Evolutionary conservation across 1,140 invertebrate species (phyloP).

Genomic region (Saccostrea glomerata): DNA sequence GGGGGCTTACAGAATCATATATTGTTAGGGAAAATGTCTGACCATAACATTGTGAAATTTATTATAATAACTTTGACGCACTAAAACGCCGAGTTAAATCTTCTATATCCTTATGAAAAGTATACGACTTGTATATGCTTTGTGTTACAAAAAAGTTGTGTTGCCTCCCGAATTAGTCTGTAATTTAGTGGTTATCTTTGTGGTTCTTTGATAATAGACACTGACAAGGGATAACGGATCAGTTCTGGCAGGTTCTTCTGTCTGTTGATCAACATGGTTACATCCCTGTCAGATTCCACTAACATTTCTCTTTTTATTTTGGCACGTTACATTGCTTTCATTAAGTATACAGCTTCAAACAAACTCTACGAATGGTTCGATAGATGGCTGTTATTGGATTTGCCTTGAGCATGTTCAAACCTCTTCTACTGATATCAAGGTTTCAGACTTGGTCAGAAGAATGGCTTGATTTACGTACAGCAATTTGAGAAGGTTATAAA

Average conservation of each 20-base stretch:
- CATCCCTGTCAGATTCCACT: not conserved
- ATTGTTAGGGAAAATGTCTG: not conserved
- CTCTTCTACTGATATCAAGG: not conserved
- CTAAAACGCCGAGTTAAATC: not conserved
- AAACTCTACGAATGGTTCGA: not conserved
- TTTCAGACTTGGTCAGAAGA: not conserved
- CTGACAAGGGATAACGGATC: not conserved
- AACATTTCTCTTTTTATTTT: not conserved
- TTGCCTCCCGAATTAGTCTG: not conserved
- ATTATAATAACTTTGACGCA: not conserved
- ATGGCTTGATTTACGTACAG: not conserved
- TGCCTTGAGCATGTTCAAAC: not conserved
- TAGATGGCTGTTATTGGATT: no score
- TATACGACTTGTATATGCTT: not conserved
- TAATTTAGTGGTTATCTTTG: not conserved
- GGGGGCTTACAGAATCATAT: no score
- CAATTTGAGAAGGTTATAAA: not conserved
- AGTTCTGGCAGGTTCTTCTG: not conserved
- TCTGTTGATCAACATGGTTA: slow-evolving; percentile 15
- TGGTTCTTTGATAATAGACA: not conserved
- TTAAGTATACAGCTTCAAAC: not conserved
- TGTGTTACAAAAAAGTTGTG: not conserved
- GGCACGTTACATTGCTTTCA: not conserved
- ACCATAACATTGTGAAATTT: not conserved
- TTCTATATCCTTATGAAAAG: not conserved